These are phyloP conservation scores for Drosophila mettleri DNA, from an alignment of 2,888 invertebrate species.

Conservation along the genomic window DNA sequence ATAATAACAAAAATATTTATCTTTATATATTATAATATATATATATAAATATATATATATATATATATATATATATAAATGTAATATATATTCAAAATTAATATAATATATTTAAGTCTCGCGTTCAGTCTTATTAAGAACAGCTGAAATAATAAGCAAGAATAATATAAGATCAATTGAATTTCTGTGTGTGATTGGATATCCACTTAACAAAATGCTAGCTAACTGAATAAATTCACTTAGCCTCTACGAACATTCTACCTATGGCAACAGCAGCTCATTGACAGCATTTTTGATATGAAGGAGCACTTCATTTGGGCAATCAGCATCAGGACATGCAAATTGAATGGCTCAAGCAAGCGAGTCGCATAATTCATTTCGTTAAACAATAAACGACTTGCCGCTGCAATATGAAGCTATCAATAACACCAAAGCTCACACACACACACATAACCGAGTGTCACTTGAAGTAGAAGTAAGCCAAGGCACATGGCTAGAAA, in stretches of 20 bases:
- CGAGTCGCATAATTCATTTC: constrained; percentile 58
- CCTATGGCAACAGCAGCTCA: background rate
- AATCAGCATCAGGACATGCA: constrained; percentile 74
- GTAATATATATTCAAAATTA: background rate
- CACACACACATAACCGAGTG: constrained; percentile 14
- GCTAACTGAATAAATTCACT: background rate
- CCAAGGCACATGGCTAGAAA: constrained; percentile 64
- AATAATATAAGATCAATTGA: background rate
- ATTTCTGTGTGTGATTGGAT: constrained; percentile 4
- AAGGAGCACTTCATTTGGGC: constrained; percentile 54
- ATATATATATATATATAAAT: too few species aligned
- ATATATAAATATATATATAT: too few species aligned
- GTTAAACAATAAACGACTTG: constrained; percentile 76
- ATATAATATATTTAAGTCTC: background rate
- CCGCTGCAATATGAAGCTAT: constrained; percentile 55
- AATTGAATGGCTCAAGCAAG: constrained; percentile 45
- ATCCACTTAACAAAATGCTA: constrained; percentile 1
- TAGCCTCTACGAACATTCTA: background rate
- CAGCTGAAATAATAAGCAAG: background rate
- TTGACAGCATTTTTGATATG: constrained; percentile 14
- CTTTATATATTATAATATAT: too few species aligned
- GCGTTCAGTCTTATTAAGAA: background rate
- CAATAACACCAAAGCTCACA: constrained; percentile 62
- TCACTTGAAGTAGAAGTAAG: constrained; percentile 38
- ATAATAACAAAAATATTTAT: too few species aligned